phyloP scores from a whole-genome alignment of 2,113 vertebrate species.

The Cyprichromis sp. region DNA sequence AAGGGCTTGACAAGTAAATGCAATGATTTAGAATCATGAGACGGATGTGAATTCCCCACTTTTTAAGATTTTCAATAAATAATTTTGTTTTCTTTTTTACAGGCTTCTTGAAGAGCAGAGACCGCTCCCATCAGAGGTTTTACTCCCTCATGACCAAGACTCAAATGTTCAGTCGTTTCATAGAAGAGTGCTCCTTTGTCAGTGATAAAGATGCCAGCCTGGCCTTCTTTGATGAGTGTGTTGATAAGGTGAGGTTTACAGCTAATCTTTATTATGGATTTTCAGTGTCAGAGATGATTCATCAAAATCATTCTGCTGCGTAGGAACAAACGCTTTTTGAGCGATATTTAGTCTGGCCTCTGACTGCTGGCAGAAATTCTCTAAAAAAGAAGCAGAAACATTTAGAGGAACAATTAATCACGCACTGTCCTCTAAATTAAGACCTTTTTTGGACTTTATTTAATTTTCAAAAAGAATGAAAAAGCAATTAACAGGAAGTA shows the following conservation, averaged over 20 bases:
- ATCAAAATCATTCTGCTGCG: background rate
- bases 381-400: background rate
- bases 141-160: conserved; percentile 97
- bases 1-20: background rate
- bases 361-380: background rate
- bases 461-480: background rate
- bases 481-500: background rate
- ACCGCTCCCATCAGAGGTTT: conserved; percentile 97
- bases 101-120: conserved; percentile 95
- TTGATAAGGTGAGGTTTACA: conserved; percentile 86
- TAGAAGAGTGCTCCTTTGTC: conserved; percentile 98
- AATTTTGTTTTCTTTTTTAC: background rate
- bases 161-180: conserved; percentile 99
- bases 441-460: background rate
- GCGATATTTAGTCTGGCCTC: background rate
- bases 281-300: background rate
- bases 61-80: background rate
- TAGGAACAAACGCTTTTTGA: background rate
- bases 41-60: background rate
- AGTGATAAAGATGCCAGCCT: conserved; percentile 96
- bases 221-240: conserved; percentile 98
- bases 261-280: background rate
- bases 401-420: conserved; percentile 7
- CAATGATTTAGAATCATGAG: background rate
- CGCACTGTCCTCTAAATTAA: background rate